Evolutionary conservation across 2,797 vertebrate species (phyloP), one percentile per base, ranked within the genome.

Genomic region (Toxotes lorentzi): DNA sequence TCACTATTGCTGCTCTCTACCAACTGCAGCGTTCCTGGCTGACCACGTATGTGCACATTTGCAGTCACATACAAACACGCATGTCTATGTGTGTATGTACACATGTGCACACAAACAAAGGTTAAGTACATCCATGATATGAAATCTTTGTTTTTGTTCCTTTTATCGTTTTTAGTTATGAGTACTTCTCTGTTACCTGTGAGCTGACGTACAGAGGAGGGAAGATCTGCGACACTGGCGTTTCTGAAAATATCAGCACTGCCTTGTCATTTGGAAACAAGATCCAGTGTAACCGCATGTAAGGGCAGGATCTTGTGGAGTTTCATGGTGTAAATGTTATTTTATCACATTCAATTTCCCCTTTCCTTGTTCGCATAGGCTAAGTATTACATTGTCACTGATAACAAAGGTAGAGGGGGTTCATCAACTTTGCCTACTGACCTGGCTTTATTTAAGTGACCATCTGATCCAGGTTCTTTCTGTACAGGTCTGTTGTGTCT

Each of bases 171-270:
- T 82, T 19, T 68, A 96, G 94, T 35, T 94, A 91, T 16, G 95
- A 95, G 47, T 86, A 73, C 62, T 94, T 95, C 72, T 93, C 92
- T 45, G 43, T 96, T 45, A 90, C 92, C 62, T 95, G 94, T 65
- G 87, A 91, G 5, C 16, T 95, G 88, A 89, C 84, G 0, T 90
- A 92, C 0, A 81, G 86, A 12, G 83, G 77, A 58, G 84, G n/a
- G 32, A 92, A 90, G 75, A 75, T 95, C 76, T 89, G 86, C 27
- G 88, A 95, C 7, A 71, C 62, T 0, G 87, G 82, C 0, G 1
- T 92, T 51, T 95, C 93, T 4, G 93, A 95, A 50, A 94, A 95
- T 16, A 95, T 95, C 87, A 94, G 93, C 92, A 91, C 90, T 0
- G 88, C 92, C 6, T 85, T 94, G 73, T 78, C 87, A 0, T 78